phyloP scores from a whole-genome alignment of 2,888 invertebrate species.

The Andricus quercusramuli region DNA sequence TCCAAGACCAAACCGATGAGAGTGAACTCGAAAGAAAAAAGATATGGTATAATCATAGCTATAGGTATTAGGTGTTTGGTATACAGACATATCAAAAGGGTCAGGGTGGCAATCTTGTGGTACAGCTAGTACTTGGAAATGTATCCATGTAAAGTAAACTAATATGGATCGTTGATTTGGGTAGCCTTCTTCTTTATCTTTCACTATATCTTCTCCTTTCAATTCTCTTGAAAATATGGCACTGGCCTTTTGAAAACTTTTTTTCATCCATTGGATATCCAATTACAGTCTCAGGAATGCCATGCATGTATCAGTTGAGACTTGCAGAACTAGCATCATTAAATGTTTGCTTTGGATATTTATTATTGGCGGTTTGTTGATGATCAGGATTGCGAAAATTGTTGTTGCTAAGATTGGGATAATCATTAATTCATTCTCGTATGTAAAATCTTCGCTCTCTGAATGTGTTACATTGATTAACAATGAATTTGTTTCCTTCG shows the following conservation, averaged over 20 bases:
- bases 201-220: not conserved
- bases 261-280: conserved; percentile 58
- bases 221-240: conserved; percentile 37
- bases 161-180: conserved; percentile 49
- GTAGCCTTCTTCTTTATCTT: conserved; percentile 19
- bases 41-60: not conserved
- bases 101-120: conserved; percentile 17
- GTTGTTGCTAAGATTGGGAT: not conserved
- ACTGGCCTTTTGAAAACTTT: conserved; percentile 52
- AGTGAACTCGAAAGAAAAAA: conserved; percentile 1
- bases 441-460: not conserved
- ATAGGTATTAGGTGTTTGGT: conserved; percentile 1
- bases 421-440: not conserved
- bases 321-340: not conserved
- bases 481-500: not conserved
- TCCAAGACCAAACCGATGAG: not conserved
- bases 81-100: conserved; percentile 5
- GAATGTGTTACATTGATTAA: not conserved
- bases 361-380: not conserved
- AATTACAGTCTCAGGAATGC: conserved; percentile 52
- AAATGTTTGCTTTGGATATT: not conserved
- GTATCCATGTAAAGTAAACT: conserved; percentile 43
- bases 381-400: not conserved
- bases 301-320: not conserved
- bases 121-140: conserved; percentile 17